phyloP scores from a whole-genome alignment of 2,797 vertebrate genomes.

The Mormyrus proboscirostris region DNA sequence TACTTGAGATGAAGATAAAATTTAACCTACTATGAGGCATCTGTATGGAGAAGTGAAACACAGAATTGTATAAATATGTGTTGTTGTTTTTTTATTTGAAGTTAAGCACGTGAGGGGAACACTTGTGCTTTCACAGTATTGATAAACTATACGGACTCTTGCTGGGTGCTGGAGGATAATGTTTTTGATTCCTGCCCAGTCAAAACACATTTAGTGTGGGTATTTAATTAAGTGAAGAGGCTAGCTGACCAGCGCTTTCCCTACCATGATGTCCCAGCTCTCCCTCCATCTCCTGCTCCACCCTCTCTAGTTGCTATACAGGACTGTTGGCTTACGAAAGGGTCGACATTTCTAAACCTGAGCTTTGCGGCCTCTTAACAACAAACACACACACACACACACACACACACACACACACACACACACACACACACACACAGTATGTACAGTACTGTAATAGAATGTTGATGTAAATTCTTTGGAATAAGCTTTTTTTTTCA shows the following conservation, averaged over 20 bases:
- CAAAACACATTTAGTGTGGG: slow-evolving; percentile 43
- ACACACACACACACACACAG: slow-evolving; percentile 43
- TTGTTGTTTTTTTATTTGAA: slow-evolving; percentile 45
- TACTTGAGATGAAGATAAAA: slow-evolving; percentile 73
- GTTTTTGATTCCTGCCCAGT: slow-evolving; percentile 46
- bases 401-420: slow-evolving; percentile 40
- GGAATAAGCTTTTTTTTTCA: slow-evolving; percentile 47
- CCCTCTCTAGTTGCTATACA: slow-evolving; percentile 21
- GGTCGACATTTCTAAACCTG: slow-evolving; percentile 64
- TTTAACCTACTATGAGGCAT: slow-evolving; percentile 52
- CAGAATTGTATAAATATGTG: slow-evolving; percentile 55
- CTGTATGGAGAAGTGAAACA: slow-evolving; percentile 45
- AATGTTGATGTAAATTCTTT: slow-evolving; percentile 42
- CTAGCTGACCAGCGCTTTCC: slow-evolving; percentile 18
- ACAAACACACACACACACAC: slow-evolving; percentile 33
- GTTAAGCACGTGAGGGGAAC: slow-evolving; percentile 35
- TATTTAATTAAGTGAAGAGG: slow-evolving; percentile 57
- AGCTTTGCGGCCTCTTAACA: slow-evolving; percentile 49
- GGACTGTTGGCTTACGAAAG: slow-evolving; percentile 43
- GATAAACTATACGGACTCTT: slow-evolving; percentile 81
- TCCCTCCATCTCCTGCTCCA: neutral
- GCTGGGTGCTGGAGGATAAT: slow-evolving; percentile 63
- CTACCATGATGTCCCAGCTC: neutral
- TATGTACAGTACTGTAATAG: slow-evolving; percentile 56
- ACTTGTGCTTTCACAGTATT: slow-evolving; percentile 51